Percentiles rank a stretch among this genome's conserved stretches.
Evolutionary conservation across 2,113 vertebrate genomes (phyloP).

Genomic region (Sander lucioperca): DNA sequence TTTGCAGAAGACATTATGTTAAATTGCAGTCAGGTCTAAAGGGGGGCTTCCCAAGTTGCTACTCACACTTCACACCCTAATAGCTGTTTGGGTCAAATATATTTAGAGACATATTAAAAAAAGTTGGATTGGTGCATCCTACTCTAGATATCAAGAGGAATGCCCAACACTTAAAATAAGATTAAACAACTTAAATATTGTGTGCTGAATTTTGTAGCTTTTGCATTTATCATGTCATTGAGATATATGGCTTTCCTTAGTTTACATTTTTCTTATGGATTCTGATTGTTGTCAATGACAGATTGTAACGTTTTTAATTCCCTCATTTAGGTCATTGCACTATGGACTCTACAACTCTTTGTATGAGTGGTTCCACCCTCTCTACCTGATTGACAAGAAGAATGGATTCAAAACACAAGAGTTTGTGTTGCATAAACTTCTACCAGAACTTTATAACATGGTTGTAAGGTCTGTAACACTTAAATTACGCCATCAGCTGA

Average conservation of each 20-base stretch:
- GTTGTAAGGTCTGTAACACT: conserved; percentile 88
- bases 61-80: no score
- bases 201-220: neutral
- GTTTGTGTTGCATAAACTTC: conserved; percentile 87
- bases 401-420: conserved; percentile 89
- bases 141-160: neutral
- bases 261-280: neutral
- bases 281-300: neutral
- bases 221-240: neutral
- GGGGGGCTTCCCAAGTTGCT: neutral
- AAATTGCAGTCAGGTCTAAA: neutral
- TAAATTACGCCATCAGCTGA: neutral
- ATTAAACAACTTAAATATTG: neutral
- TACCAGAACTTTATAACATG: conserved; percentile 93
- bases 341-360: conserved; percentile 95
- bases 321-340: conserved; percentile 85
- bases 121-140: neutral
- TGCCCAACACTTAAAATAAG: neutral
- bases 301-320: neutral
- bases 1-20: neutral
- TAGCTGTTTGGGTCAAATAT: no score
- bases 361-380: conserved; percentile 95
- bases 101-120: neutral
- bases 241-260: neutral
- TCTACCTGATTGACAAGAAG: conserved; percentile 92